A percentile compares a stretch with the other conserved stretches of the same genome.
Conservation (phyloP, 2,797 vertebrate genomes). For the Cyclura pinguis region DNA sequence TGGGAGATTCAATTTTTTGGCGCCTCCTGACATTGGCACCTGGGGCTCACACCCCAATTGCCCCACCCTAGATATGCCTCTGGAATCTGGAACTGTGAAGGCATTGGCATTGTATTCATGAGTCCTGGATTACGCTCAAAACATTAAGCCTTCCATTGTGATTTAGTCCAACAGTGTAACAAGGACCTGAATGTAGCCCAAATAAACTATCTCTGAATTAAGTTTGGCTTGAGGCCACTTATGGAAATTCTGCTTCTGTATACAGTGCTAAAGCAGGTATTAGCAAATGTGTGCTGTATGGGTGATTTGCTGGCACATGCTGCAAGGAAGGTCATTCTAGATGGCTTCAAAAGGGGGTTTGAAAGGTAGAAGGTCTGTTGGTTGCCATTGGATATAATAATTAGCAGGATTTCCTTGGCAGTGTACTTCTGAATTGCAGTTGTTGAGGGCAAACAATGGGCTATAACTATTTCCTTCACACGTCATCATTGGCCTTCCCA, state of each 20-base stretch:
- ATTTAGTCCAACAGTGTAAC: not conserved
- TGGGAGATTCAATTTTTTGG: no score
- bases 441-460: not conserved
- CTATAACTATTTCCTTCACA: not conserved
- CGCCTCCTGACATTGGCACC: no score
- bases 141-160: not conserved
- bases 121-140: not conserved
- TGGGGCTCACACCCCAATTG: no score
- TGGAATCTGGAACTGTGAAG: not conserved
- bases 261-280: not conserved
- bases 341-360: not conserved
- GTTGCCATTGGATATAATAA: not conserved
- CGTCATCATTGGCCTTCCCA: not conserved
- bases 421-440: not conserved
- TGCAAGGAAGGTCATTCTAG: not conserved
- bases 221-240: not conserved
- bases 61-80: no score
- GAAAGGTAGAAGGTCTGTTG: not conserved
- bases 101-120: not conserved
- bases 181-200: not conserved
- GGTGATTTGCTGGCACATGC: not conserved
- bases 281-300: not conserved
- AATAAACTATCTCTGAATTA: not conserved
- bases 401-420: not conserved
- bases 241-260: not conserved